Percentiles rank a stretch among this genome's conserved stretches.
Evolutionary conservation across 2,113 vertebrate species (phyloP).

Genomic region (Psophia crepitans): DNA sequence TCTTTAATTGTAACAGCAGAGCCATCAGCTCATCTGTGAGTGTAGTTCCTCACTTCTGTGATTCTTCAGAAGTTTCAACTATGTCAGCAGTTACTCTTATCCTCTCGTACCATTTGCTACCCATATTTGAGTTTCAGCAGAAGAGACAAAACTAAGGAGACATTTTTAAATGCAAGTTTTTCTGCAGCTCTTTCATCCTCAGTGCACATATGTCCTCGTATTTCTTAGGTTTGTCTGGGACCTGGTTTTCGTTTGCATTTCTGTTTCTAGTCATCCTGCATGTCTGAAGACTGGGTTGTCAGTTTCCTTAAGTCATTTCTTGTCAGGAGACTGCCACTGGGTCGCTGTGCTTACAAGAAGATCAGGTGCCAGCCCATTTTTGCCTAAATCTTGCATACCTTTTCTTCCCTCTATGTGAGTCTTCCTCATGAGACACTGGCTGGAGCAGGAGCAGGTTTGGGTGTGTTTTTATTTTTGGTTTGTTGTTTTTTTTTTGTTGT

Average conservation of each 20-base stretch:
- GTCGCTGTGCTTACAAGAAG: neutral
- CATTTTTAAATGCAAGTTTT: neutral
- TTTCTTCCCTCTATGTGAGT: neutral
- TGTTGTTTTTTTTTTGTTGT: no score
- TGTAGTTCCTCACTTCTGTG: neutral
- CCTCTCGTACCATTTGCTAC: neutral
- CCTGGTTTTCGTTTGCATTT: neutral
- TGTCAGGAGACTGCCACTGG: neutral
- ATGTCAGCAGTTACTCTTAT: neutral
- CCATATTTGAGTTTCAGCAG: neutral
- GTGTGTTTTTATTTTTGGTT: no score
- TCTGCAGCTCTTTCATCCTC: neutral
- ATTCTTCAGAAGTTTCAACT: neutral
- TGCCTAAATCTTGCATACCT: neutral
- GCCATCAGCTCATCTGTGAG: neutral
- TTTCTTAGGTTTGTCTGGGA: neutral
- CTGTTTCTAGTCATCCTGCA: neutral
- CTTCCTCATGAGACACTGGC: neutral
- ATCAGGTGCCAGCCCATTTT: neutral
- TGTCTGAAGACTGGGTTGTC: neutral
- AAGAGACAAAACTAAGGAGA: neutral
- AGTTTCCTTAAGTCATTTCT: neutral
- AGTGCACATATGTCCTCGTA: neutral
- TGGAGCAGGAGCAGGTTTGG: neutral
- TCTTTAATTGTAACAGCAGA: neutral